Base-by-base conservation (phyloP, 2,888 invertebrate genomes). In the Magallana nippona region DNA sequence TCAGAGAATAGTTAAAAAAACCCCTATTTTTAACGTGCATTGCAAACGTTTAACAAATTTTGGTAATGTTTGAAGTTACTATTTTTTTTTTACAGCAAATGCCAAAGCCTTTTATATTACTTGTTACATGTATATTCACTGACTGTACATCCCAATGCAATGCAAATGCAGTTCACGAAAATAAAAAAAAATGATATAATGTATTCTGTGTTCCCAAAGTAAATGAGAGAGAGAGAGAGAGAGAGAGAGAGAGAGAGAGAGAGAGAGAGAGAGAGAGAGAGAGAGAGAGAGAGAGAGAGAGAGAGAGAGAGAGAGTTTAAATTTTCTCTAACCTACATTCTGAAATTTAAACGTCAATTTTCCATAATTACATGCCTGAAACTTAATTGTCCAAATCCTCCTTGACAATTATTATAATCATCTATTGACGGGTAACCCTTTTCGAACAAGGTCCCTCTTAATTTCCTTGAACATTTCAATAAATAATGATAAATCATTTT, bases 401-500 rank as follows among this genome's bases (percentile, higher is more conserved):
- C n/a, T 60, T n/a, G 60, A 8, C n/a, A 60, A 60, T 60, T 60
- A 60, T 60, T 19, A 60, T 60, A 60, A 60, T 60, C 19, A 22
- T 71, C 27, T 15, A 32, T 71, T 27, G 71, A 71, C 27, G 32
- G 15, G 19, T 27, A 27, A 32, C 71, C 27, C 71, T 71, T 27
- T 71, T 13, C 32, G 32, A 44, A 71, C 71, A 11, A 22, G 5
- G 27, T 5, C 32, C 32, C 27, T 27, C 71, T 27, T 71, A 71
- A 32, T 22, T 11, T 71, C 15, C 71, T 32, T 71, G 71, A 71
- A 22, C 19, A 71, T 71, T 71, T 71, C 1, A 32, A 71, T 71
- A 32, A 71, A 71, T 71, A 71, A 71, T 71, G 71, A 11, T 71
- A 63, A 10, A 19, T 60, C 60, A 60, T n/a, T 60, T 60, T 60